These are phyloP conservation scores for cat (Felis catus) DNA, from an alignment of 2,113 vertebrate species.

Conservation along the genomic window DNA sequence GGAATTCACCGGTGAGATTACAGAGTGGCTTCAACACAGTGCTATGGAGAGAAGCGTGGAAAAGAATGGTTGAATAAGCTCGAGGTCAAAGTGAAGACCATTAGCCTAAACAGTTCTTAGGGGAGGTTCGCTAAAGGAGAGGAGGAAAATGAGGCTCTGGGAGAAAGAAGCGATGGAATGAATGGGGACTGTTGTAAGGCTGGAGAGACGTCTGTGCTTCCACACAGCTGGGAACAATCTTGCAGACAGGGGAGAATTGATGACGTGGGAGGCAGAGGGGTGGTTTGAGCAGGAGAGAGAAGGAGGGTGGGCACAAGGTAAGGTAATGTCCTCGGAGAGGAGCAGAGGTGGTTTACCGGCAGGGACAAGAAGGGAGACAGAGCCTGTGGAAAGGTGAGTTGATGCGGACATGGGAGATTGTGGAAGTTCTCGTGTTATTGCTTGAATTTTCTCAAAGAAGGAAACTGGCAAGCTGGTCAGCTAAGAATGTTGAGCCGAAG, in stretches of 20 bases:
- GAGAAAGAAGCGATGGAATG: neutral
- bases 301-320: fast-evolving
- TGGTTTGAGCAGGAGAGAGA: neutral
- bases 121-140: neutral
- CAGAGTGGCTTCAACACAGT: neutral
- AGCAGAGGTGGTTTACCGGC: fast-evolving
- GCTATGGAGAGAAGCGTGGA: neutral
- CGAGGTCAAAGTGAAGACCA: neutral
- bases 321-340: neutral
- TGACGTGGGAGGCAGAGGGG: fast-evolving
- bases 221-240: neutral
- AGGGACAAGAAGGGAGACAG: neutral
- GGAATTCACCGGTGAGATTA: neutral
- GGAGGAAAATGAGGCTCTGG: neutral
- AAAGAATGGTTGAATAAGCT: neutral
- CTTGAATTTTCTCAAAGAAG: neutral
- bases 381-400: neutral
- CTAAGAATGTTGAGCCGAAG: neutral
- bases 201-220: fast-evolving
- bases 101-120: neutral
- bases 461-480: neutral
- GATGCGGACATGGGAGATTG: neutral
- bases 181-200: neutral
- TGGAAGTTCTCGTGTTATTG: neutral
- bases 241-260: neutral